Conservation (phyloP, 2,888 invertebrate species). For the Oxyteleia sp. region DNA sequence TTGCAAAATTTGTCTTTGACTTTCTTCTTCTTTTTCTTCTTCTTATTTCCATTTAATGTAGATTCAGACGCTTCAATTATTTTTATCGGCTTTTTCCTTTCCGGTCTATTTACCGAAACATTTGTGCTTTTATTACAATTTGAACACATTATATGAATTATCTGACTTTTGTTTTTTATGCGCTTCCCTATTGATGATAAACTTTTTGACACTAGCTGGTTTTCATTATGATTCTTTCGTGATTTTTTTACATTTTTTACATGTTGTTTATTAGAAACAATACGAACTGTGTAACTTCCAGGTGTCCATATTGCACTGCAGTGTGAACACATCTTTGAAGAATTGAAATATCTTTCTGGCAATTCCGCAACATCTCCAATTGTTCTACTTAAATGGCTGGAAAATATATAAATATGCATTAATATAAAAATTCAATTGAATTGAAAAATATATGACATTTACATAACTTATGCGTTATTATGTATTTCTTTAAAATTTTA, state of each 20-base stretch:
- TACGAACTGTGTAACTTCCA: constrained; percentile 44
- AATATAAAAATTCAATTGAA: no score
- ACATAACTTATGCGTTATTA: no score
- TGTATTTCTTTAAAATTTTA: no score
- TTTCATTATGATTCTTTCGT: neutral
- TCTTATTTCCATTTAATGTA: constrained; percentile 66
- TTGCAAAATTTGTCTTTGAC: constrained; percentile 87
- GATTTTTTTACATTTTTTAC: constrained; percentile 6
- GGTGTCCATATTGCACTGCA: constrained; percentile 62
- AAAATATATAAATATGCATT: no score
- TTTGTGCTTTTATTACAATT: constrained; percentile 79
- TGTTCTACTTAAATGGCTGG: constrained; percentile 19
- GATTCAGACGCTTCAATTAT: constrained; percentile 3
- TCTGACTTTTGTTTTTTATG: constrained; percentile 78
- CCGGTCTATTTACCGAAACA: constrained; percentile 79
- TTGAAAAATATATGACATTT: no score
- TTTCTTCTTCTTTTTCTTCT: constrained; percentile 84
- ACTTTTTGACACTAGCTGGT: neutral
- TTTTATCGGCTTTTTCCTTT: constrained; percentile 71
- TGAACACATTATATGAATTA: constrained; percentile 80
- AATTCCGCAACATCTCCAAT: constrained; percentile 2
- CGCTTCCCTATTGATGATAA: constrained; percentile 9
- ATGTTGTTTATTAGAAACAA: constrained; percentile 32
- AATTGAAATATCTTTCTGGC: constrained; percentile 34
- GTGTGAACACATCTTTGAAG: constrained; percentile 53